Evolutionary conservation across 2,113 vertebrate species (phyloP).

Genomic region (Oxygymnocypris stewartii): DNA sequence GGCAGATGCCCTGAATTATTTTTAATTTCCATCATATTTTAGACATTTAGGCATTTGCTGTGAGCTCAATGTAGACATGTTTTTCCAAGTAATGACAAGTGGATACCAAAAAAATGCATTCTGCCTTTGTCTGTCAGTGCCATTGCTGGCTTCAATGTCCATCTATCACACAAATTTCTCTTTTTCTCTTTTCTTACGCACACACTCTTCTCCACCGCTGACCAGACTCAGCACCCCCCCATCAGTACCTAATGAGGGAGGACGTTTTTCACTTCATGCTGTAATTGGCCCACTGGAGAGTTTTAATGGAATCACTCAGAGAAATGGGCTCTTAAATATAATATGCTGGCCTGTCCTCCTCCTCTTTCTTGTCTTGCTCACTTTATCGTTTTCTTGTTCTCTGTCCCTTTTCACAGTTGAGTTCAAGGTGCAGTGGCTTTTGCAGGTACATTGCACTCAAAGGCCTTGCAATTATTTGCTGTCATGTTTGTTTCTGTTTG

Average conservation of each 20-base stretch:
- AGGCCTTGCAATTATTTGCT: conserved; percentile 67
- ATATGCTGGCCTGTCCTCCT: conserved; percentile 25
- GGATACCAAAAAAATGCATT: background rate
- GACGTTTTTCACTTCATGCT: conserved; percentile 56
- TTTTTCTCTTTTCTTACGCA: background rate
- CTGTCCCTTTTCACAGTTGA: conserved; percentile 10
- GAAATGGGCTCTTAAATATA: conserved; percentile 56
- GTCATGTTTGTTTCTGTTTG: conserved; percentile 70
- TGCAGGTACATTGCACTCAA: conserved; percentile 43
- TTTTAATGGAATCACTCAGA: conserved; percentile 58
- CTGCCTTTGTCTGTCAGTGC: background rate
- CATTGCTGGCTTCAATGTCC: background rate
- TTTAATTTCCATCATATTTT: background rate
- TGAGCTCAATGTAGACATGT: background rate
- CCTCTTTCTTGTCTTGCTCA: background rate
- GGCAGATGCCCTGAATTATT: background rate
- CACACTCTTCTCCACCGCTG: background rate
- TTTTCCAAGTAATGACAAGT: background rate
- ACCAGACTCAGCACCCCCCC: conserved; percentile 43
- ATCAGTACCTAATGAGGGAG: conserved; percentile 54
- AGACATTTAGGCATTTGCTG: background rate
- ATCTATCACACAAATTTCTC: background rate
- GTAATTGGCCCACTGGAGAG: conserved; percentile 56
- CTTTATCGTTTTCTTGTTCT: background rate
- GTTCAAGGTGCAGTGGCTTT: conserved; percentile 39